phyloP scores from a whole-genome alignment of 2,888 invertebrate genomes.

The Drosophila monieri region DNA sequence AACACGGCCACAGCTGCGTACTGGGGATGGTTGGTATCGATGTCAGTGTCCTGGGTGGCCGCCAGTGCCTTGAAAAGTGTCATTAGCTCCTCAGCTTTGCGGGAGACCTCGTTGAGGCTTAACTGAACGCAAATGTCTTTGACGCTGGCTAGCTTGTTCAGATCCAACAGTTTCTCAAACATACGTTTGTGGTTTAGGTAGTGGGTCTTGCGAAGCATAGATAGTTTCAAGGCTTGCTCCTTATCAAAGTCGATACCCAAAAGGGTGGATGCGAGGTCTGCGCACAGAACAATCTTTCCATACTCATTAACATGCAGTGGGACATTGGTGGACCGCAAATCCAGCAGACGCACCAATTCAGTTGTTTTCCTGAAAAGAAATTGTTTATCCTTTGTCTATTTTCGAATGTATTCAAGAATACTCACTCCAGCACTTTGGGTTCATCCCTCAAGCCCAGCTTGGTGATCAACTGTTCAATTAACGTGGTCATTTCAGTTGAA shows the following conservation, averaged over 20 bases:
- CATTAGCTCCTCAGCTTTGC: conserved; percentile 85
- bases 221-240: conserved; percentile 86
- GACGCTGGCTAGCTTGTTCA: conserved; percentile 85
- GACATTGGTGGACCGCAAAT: conserved; percentile 79
- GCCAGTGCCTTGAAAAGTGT: conserved; percentile 84
- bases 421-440: conserved; percentile 75
- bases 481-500: conserved; percentile 65
- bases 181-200: conserved; percentile 86
- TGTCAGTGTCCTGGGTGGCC: conserved; percentile 83
- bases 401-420: not conserved
- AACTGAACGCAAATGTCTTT: conserved; percentile 86
- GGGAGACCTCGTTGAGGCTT: conserved; percentile 84
- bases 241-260: conserved; percentile 85
- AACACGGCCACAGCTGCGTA: conserved; percentile 88
- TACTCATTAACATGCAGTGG: conserved; percentile 85
- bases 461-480: conserved; percentile 77
- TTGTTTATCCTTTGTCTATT: not conserved
- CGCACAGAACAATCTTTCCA: conserved; percentile 86
- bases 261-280: conserved; percentile 86
- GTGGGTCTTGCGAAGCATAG: conserved; percentile 85
- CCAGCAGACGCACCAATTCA: conserved; percentile 80
- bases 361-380: conserved; percentile 77
- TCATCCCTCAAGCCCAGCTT: conserved; percentile 81
- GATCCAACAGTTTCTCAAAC: conserved; percentile 86
- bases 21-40: conserved; percentile 87